Evolutionary conservation across 2,888 invertebrate genomes (phyloP).

Genomic region (Strigamia maritima): DNA sequence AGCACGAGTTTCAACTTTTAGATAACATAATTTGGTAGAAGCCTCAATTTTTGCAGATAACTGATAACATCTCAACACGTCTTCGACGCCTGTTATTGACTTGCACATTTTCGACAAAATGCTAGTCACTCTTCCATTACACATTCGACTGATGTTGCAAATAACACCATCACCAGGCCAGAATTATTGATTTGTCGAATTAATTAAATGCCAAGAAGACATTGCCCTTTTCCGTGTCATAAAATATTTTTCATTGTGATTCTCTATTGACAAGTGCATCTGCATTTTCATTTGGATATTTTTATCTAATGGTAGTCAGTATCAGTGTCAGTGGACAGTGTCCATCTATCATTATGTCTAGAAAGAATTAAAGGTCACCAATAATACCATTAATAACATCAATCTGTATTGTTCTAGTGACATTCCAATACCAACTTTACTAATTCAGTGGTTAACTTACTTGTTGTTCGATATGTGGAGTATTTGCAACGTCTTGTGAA

Average conservation of each 20-base stretch:
- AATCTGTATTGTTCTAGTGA: neutral
- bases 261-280: neutral
- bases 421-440: neutral
- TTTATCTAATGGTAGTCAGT: neutral
- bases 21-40: neutral
- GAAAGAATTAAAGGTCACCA: neutral
- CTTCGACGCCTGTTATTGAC: neutral
- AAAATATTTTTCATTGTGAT: neutral
- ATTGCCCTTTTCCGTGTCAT: neutral
- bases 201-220: neutral
- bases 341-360: neutral
- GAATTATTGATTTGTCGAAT: neutral
- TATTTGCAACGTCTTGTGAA: constrained; percentile 22
- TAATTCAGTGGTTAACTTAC: neutral
- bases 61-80: neutral
- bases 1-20: neutral
- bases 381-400: neutral
- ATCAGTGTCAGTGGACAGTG: neutral
- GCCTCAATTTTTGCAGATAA: neutral
- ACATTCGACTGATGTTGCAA: neutral
- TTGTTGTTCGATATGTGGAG: constrained; percentile 10
- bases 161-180: neutral
- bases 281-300: neutral
- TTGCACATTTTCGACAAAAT: neutral
- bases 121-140: constrained; percentile 20